Base-by-base conservation (phyloP, 2,113 vertebrate species). In the Prionailurus viverrinus region DNA sequence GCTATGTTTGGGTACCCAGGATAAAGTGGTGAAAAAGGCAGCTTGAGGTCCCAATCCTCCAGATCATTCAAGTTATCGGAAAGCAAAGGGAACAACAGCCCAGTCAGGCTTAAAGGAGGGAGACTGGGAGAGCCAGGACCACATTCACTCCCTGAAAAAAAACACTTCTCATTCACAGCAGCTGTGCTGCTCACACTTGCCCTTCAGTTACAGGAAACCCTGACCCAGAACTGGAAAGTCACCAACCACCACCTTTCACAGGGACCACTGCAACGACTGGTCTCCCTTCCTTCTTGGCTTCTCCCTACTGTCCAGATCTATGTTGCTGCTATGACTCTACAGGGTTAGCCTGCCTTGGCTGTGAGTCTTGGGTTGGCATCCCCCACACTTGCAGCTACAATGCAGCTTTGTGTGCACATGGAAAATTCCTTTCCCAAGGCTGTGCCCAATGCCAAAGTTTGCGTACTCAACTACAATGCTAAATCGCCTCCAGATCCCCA, bases 391-490 rank as follows among this genome's bases (percentile, higher is more conserved):
- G 66, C 48, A 39, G 18, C 41, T 92, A 96, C 76, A 95, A 83
- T 48, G 87, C 74, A 73, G 90, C 87, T 78, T 84, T 96, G 95
- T 88, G 36, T 78, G 27, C 69, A 16, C 78, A 51, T 61, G 87
- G 95, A 95, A 98, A 97, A 90, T 94, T 95, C 88, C 79, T 94
- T 79, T 90, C 91, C 76, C 19, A 76, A 96, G 79, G 78, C 83
- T 33, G 33, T 51, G 33, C 55, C 86, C 51, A 5, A 31, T 33
- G 83, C 94, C 94, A 76, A 41, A 84, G 74, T 94, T 48, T 95
- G 73, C 81, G 41, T 94, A 97, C 80, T 96, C 83, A 84, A 53
- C 36, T 58, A 65, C 79, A 85, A 12, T 39, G 31, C n/a, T 58
- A 83, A 82, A 89, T 63, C 25, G 5, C 89, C 95, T 92, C 79